phyloP scores from a whole-genome alignment of 2,113 vertebrate species.

The Callithrix jacchus region DNA sequence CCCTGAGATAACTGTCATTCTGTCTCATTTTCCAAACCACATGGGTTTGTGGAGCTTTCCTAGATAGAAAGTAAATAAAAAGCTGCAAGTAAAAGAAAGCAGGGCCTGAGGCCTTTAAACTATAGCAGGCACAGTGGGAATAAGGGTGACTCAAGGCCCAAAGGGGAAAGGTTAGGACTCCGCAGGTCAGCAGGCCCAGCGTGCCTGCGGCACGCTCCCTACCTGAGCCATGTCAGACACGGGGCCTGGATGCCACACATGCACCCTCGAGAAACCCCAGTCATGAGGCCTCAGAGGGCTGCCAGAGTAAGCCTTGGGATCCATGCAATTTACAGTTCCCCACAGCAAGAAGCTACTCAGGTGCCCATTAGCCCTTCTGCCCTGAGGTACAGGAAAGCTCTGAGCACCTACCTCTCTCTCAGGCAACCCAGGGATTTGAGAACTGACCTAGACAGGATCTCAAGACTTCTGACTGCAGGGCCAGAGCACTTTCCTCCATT shows the following conservation, averaged over 20 bases:
- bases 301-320: not conserved
- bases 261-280: not conserved
- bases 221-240: not conserved
- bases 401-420: not conserved
- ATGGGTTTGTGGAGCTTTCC: not conserved
- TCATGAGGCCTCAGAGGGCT: not conserved
- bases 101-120: not conserved
- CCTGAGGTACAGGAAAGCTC: not conserved
- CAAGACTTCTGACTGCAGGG: not conserved
- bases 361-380: not conserved
- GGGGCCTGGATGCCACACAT: not conserved
- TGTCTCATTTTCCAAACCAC: not conserved
- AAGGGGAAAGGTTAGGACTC: not conserved
- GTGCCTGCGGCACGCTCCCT: not conserved
- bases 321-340: not conserved
- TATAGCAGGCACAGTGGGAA: not conserved
- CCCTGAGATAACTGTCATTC: not conserved
- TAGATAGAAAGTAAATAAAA: conserved; percentile 18
- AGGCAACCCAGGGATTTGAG: not conserved
- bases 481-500: not conserved
- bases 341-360: not conserved
- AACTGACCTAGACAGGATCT: not conserved
- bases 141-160: not conserved
- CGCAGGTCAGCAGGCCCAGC: not conserved
- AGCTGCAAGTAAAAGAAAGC: not conserved